Percentiles rank a stretch among this genome's conserved stretches.
phyloP scores from a whole-genome alignment of 2,888 invertebrate genomes.

The Parnassius mnemosyne region DNA sequence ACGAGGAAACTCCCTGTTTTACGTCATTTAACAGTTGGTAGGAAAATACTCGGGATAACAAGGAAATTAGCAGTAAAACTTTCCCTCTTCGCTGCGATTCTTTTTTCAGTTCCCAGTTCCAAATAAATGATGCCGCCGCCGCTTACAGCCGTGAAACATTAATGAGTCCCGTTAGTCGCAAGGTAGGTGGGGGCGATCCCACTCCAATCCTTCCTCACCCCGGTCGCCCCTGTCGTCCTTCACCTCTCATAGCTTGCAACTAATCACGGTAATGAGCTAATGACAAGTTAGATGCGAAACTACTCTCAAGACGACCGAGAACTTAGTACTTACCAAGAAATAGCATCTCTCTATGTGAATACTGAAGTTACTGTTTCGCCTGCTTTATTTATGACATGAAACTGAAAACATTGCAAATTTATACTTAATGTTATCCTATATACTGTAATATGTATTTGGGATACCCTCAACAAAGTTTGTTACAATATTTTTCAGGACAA shows the following conservation, averaged over 20 bases:
- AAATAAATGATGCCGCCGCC: constrained; percentile 56
- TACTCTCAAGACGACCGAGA: constrained; percentile 40
- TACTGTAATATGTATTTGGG: too few relatives aligned
- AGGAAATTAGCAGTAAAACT: constrained; percentile 62
- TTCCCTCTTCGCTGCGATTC: constrained; percentile 54
- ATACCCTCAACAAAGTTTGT: too few relatives aligned
- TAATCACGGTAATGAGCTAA: constrained; percentile 73
- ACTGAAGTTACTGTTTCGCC: constrained; percentile 2
- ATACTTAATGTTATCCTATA: too few relatives aligned
- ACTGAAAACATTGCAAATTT: too few relatives aligned
- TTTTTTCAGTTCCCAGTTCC: constrained; percentile 71
- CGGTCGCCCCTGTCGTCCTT: constrained; percentile 9
- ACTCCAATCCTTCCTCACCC: constrained; percentile 33
- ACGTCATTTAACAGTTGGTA: constrained; percentile 53
- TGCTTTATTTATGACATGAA: background rate
- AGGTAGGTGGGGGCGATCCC: constrained; percentile 34
- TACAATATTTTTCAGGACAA: too few relatives aligned
- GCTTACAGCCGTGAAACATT: constrained; percentile 69
- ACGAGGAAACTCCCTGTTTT: constrained; percentile 29
- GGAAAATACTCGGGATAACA: constrained; percentile 41
- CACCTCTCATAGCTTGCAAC: constrained; percentile 36
- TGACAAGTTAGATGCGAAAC: constrained; percentile 60
- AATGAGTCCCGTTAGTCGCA: constrained; percentile 57
- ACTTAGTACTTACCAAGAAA: constrained; percentile 34
- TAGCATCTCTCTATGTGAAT: constrained; percentile 8